phyloP scores from a whole-genome alignment of 1,140 invertebrate species.

The Pseudomyrmex flavicornis region DNA sequence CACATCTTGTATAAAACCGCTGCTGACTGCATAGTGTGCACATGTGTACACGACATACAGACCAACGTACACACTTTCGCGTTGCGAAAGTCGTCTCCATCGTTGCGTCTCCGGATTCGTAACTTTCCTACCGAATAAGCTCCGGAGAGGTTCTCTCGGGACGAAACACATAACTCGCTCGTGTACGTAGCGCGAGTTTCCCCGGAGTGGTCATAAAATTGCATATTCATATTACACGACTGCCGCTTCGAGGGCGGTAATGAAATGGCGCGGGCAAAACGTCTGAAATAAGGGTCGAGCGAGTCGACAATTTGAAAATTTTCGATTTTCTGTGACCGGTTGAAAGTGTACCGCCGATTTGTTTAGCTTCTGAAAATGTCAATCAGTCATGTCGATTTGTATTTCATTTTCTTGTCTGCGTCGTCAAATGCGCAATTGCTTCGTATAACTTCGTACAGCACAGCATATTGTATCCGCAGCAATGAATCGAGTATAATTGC shows the following conservation, averaged over 20 bases:
- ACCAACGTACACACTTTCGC: constrained; percentile 4
- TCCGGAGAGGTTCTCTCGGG: constrained; percentile 44
- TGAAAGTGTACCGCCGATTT: not conserved
- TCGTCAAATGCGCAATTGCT: not conserved
- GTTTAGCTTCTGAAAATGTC: not conserved
- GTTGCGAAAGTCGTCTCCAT: too few species aligned
- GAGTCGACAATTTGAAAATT: constrained; percentile 27
- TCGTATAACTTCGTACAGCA: not conserved
- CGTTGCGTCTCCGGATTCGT: not conserved
- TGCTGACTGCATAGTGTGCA: not conserved
- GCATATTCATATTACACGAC: constrained; percentile 73
- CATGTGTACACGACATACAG: not conserved
- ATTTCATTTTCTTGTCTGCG: not conserved
- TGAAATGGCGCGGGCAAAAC: constrained; percentile 69
- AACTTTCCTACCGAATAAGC: constrained; percentile 72
- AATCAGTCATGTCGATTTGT: not conserved
- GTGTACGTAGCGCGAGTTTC: constrained; percentile 63
- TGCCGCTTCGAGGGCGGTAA: constrained; percentile 65
- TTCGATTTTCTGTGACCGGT: constrained; percentile 36
- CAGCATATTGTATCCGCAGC: not conserved
- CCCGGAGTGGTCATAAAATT: constrained; percentile 73
- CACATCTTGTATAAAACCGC: not conserved
- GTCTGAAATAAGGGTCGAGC: constrained; percentile 50
- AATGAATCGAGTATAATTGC: not conserved
- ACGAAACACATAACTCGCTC: constrained; percentile 67